phyloP scores from a whole-genome alignment of 2,888 invertebrate species.

The Rugalucina vietnamica region DNA sequence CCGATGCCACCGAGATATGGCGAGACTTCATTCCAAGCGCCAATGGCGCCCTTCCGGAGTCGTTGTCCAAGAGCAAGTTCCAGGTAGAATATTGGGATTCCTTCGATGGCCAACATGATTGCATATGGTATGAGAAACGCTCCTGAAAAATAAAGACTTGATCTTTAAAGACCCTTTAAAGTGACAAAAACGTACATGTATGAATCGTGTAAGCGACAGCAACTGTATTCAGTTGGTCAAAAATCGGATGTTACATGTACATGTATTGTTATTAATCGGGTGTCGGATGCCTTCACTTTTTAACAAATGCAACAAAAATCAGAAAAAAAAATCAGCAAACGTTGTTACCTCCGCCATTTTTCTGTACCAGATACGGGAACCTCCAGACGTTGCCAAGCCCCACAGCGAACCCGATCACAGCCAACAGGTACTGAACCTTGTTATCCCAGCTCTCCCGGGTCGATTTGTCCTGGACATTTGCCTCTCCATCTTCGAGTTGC shows the following conservation, averaged over 20 bases:
- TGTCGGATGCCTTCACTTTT: too few species aligned
- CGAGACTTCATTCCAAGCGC: slow-evolving; percentile 97
- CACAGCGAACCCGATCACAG: slow-evolving; percentile 66
- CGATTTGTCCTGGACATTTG: background rate
- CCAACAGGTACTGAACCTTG: slow-evolving; percentile 64
- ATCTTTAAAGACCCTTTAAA: too few species aligned
- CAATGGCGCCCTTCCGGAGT: slow-evolving; percentile 94
- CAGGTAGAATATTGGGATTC: slow-evolving; percentile 95
- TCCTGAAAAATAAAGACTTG: slow-evolving; percentile 86
- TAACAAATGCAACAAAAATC: too few species aligned
- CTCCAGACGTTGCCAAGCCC: slow-evolving; percentile 67
- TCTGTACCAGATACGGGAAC: slow-evolving; percentile 59
- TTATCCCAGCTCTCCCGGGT: slow-evolving; percentile 64
- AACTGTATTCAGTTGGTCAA: too few species aligned
- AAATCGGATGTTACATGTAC: too few species aligned
- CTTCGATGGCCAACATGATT: slow-evolving; percentile 93
- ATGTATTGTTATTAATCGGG: too few species aligned
- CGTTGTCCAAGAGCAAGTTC: slow-evolving; percentile 97
- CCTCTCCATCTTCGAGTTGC: too few species aligned
- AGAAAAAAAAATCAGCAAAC: too few species aligned
- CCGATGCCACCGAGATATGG: slow-evolving; percentile 97
- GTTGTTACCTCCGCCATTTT: slow-evolving; percentile 62
- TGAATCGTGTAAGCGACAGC: too few species aligned
- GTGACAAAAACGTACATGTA: too few species aligned
- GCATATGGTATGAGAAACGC: slow-evolving; percentile 98